Evolutionary conservation across 2,113 vertebrate species (phyloP), one percentile per base, ranked within the genome.

Genomic region (Hyperopisus bebe): DNA sequence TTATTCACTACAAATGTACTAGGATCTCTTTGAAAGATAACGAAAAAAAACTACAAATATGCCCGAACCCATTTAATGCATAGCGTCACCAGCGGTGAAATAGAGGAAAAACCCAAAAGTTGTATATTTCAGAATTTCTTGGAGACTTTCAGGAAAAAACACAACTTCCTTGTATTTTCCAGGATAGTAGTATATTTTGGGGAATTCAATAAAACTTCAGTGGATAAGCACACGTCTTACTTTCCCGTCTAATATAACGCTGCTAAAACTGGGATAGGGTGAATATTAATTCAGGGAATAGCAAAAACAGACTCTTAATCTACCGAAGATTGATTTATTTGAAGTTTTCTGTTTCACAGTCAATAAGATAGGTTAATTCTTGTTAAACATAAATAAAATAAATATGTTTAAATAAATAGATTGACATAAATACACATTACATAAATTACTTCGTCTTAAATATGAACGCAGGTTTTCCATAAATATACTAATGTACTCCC

Each of bases 101-200:
- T 44, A 42, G 35, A 62, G 58, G 44, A 46, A 89, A 90, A 82
- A 77, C 89, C 88, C 91, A 93, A 92, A 95, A 94, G 91, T 88
- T 91, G 70, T 89, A 88, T 44, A 15, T 92, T 88, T 92, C 48
- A 92, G 35, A 88, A 85, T 62, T 84, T 89, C 86, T 93, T 92
- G 92, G 95, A 91, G 94, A 83, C 95, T 95, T 95, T 66, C 93
- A 95, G 94, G 35, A 95, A 96, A 95, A 96, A 95, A 92, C 93
- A 96, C 95, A 94, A 74, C 93, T 95, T 95, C 96, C 94, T 93
- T 87, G 90, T 95, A 48, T 55, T 11, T 66, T 87, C 55, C 55
- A 87, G 83, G 15, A 17, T 86, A 84, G 62, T 87, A 74, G 15
- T 19, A 44, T 85, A 24, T 47, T 90, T 91, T 92, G 91, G 91